Evolutionary conservation across 2,888 invertebrate genomes (phyloP).

Genomic region (Rotaria socialis): DNA sequence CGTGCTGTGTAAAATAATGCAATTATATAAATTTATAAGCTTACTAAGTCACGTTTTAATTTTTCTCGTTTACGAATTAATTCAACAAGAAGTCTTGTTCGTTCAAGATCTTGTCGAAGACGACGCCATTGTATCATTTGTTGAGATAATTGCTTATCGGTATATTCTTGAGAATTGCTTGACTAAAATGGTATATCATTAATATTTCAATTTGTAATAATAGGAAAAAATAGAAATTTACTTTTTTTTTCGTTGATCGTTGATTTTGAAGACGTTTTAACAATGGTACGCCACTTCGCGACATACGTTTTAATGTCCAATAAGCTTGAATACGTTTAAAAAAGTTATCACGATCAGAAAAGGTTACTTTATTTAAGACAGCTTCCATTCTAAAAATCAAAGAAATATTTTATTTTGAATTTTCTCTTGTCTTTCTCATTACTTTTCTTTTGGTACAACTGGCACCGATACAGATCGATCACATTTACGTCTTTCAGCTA

Average conservation of each 20-base stretch:
- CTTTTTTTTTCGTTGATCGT: constrained; percentile 36
- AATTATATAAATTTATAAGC: neutral
- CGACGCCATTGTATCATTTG: constrained; percentile 83
- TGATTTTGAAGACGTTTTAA: constrained; percentile 62
- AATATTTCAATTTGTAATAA: constrained; percentile 19
- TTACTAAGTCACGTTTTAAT: constrained; percentile 73
- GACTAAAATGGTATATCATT: neutral
- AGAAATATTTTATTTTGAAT: constrained; percentile 12
- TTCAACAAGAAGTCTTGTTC: constrained; percentile 84
- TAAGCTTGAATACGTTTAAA: constrained; percentile 84
- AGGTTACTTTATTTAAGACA: constrained; percentile 72
- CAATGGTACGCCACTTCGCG: constrained; percentile 88
- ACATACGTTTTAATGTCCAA: constrained; percentile 92
- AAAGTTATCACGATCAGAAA: constrained; percentile 73
- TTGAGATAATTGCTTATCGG: constrained; percentile 48
- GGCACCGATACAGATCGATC: constrained; percentile 87
- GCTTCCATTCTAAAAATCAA: constrained; percentile 71
- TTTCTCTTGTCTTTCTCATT: neutral
- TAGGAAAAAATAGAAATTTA: neutral
- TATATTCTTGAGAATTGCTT: neutral
- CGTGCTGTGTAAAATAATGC: too few species aligned
- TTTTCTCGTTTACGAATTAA: constrained; percentile 90
- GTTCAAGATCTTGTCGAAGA: constrained; percentile 84
- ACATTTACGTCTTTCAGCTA: constrained; percentile 81
- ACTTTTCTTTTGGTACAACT: constrained; percentile 70